Evolutionary conservation across 1,140 invertebrate species (phyloP).

Genomic region (Aphidius ervi): DNA sequence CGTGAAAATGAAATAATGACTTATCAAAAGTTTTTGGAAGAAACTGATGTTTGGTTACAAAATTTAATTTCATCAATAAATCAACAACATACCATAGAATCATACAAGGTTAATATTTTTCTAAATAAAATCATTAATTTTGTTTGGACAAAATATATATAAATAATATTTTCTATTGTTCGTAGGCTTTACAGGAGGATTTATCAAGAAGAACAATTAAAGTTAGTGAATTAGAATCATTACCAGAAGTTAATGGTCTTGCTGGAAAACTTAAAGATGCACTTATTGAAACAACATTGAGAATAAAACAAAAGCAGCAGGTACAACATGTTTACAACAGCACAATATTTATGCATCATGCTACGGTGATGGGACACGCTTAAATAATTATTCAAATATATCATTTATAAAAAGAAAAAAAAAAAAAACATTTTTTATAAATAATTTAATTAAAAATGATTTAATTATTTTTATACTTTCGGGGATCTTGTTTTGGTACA

Average conservation of each 20-base stretch:
- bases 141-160: neutral
- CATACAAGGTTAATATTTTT: constrained; percentile 34
- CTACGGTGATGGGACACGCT: constrained; percentile 41
- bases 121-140: neutral
- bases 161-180: constrained; percentile 8
- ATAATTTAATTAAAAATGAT: neutral
- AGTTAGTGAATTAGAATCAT: constrained; percentile 40
- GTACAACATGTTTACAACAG: constrained; percentile 46
- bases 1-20: constrained; percentile 56
- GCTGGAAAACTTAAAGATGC: constrained; percentile 41
- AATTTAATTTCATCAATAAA: constrained; percentile 34
- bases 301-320: constrained; percentile 46
- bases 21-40: constrained; percentile 60
- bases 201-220: constrained; percentile 36
- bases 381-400: constrained; percentile 27
- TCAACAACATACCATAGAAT: constrained; percentile 29
- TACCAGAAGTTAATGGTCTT: constrained; percentile 42
- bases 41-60: constrained; percentile 62
- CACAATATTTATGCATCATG: constrained; percentile 35
- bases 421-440: neutral
- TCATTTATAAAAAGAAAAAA: constrained; percentile 10
- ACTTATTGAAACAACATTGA: constrained; percentile 37
- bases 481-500: constrained; percentile 15
- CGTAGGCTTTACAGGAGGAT: constrained; percentile 44
- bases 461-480: constrained; percentile 16